A percentile compares a stretch with the other conserved stretches of the same genome.
Conservation (phyloP, 2,797 vertebrate genomes). For the Neopelma chrysocephalum region DNA sequence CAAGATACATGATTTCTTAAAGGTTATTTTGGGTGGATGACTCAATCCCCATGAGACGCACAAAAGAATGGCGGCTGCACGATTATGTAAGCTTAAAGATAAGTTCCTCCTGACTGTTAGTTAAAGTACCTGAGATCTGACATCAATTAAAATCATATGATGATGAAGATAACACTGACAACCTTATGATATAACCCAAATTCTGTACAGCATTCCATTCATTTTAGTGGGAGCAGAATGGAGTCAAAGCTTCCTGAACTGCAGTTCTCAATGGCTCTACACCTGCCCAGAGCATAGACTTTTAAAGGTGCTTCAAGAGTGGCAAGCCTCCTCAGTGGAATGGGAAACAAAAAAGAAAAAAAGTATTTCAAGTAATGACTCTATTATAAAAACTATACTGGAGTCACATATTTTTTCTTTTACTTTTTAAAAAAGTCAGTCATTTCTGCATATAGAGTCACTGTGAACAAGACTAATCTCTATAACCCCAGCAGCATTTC, state of each 20-base stretch:
- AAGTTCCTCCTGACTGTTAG: neutral
- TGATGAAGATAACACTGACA: neutral
- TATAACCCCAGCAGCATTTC: neutral
- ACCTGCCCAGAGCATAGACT: neutral
- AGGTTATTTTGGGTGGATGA: neutral
- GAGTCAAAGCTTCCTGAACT: neutral
- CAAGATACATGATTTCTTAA: neutral
- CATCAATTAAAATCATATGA: neutral
- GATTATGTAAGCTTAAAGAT: neutral
- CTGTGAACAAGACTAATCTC: neutral
- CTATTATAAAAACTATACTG: neutral
- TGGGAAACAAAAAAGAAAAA: neutral
- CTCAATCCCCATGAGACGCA: neutral
- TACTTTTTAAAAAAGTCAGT: neutral
- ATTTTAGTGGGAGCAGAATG: neutral
- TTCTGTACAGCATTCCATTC: neutral
- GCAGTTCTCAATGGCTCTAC: neutral
- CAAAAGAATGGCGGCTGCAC: neutral
- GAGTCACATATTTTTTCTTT: neutral
- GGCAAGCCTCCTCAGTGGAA: neutral
- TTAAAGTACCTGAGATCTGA: neutral
- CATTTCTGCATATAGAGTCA: neutral
- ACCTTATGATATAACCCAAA: neutral
- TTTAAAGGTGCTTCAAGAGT: neutral
- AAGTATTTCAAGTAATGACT: neutral